These are phyloP conservation scores for Petrocephalus schoutedeni DNA, from an alignment of 2,797 vertebrate genomes.

Conservation along the genomic window DNA sequence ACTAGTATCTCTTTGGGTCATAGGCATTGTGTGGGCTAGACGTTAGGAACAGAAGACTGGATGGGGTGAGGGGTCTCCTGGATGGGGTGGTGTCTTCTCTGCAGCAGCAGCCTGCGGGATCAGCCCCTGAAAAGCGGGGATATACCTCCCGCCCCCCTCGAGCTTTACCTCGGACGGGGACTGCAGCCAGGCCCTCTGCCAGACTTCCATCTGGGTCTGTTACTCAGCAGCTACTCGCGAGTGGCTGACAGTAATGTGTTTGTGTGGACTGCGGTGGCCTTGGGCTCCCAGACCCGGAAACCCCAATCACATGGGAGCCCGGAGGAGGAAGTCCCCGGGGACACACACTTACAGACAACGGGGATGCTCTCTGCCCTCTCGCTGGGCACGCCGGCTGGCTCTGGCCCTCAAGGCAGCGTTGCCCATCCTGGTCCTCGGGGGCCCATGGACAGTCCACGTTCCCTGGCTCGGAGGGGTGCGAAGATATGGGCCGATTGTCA, in stretches of 20 bases:
- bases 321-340: neutral
- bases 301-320: neutral
- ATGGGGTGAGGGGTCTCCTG: neutral
- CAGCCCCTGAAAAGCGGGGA: neutral
- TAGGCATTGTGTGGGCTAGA: neutral
- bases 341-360: neutral
- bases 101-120: neutral
- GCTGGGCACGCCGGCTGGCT: neutral
- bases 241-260: conserved; percentile 1
- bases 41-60: neutral
- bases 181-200: conserved; percentile 12
- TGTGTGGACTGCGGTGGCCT: neutral
- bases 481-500: neutral
- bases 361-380: neutral
- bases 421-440: neutral
- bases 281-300: neutral
- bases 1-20: neutral
- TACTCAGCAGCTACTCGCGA: neutral
- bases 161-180: neutral
- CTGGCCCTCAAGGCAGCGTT: no score
- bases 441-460: neutral
- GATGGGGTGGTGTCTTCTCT: neutral
- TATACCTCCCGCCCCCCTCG: neutral
- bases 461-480: neutral
- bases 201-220: neutral